Percentiles rank a stretch among this genome's conserved stretches.
Conservation (phyloP, 2,797 vertebrate species). For the Chloroceryle amazona region DNA sequence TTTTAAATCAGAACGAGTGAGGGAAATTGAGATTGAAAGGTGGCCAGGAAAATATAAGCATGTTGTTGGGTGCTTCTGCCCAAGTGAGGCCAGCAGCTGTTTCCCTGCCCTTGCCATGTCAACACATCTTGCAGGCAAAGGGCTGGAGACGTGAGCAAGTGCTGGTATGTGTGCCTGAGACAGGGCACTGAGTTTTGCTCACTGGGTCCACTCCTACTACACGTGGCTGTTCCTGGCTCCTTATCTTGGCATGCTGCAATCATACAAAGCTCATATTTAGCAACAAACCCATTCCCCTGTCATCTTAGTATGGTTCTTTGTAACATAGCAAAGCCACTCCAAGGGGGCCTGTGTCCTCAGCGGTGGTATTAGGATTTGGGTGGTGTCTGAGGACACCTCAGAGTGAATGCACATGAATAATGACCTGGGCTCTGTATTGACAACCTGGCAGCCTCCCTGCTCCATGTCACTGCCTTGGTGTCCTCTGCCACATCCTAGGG, state of each 20-base stretch:
- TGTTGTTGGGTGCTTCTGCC: background rate
- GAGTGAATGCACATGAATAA: accelerated
- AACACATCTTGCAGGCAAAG: accelerated
- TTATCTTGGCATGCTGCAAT: accelerated
- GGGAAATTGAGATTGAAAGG: background rate
- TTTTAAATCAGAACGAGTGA: background rate
- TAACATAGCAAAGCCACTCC: accelerated
- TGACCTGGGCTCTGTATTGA: background rate
- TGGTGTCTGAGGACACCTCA: background rate
- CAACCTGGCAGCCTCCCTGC: background rate
- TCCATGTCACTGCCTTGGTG: background rate
- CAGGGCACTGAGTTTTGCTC: accelerated
- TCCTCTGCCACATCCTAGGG: background rate
- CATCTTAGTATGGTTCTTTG: background rate
- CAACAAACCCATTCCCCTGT: background rate
- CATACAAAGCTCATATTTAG: background rate
- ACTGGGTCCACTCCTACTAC: accelerated
- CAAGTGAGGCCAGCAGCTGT: background rate
- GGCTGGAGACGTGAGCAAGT: background rate
- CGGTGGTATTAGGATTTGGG: background rate
- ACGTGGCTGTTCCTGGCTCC: accelerated
- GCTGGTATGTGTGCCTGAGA: accelerated
- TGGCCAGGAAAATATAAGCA: background rate
- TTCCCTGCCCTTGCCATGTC: background rate
- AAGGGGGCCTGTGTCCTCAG: background rate